These are phyloP conservation scores for Chaetorhynchus papuensis DNA, from an alignment of 2,113 vertebrate genomes.

Conservation along the genomic window DNA sequence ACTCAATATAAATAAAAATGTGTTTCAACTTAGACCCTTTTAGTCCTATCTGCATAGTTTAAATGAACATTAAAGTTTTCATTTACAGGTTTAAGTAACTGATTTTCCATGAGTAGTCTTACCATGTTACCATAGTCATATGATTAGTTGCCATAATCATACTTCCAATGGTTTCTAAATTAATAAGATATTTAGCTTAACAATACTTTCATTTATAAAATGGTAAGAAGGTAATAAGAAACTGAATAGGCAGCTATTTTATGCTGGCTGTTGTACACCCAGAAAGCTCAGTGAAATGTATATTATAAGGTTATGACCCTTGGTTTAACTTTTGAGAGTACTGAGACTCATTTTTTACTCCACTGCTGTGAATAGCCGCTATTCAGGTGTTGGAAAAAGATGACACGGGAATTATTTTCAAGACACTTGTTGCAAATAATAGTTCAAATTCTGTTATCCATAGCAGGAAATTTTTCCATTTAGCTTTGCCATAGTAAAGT, in stretches of 20 bases:
- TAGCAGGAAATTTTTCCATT: background rate
- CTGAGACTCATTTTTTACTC: background rate
- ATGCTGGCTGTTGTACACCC: background rate
- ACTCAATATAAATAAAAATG: slow-evolving; percentile 9
- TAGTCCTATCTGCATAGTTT: slow-evolving; percentile 18
- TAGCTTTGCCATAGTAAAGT: background rate
- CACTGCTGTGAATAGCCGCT: background rate
- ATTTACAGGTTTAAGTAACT: slow-evolving; percentile 50
- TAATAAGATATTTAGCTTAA: slow-evolving; percentile 27
- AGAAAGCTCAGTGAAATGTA: background rate
- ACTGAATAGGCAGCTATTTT: background rate
- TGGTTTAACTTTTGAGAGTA: background rate
- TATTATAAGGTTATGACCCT: background rate
- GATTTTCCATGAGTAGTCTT: slow-evolving; percentile 19
- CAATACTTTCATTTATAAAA: slow-evolving; percentile 37
- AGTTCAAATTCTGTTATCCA: background rate
- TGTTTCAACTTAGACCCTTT: slow-evolving; percentile 25
- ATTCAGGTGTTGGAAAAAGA: background rate
- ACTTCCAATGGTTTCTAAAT: slow-evolving; percentile 51
- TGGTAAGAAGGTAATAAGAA: background rate
- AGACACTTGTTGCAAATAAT: background rate
- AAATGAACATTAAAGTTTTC: slow-evolving; percentile 56
- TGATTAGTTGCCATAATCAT: slow-evolving; percentile 44
- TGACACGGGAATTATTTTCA: background rate
- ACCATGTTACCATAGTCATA: too few relatives aligned